Evolutionary conservation across 2,113 vertebrate genomes (phyloP).

Genomic region (Catharus bicknelli): DNA sequence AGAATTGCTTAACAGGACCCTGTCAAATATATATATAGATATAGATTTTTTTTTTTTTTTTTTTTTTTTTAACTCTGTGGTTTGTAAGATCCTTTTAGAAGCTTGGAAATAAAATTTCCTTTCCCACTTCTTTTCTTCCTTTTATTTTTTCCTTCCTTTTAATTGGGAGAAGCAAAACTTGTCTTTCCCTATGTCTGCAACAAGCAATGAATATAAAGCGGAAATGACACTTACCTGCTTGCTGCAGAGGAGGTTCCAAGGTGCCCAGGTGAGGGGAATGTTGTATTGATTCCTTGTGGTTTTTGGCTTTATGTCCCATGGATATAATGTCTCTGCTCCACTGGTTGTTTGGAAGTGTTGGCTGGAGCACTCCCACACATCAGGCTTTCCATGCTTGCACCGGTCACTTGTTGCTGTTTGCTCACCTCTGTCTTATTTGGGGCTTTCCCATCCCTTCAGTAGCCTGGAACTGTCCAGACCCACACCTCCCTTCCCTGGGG

Average conservation of each 20-base stretch:
- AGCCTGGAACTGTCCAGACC: not conserved
- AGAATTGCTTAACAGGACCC: conserved; percentile 35
- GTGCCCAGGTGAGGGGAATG: not conserved
- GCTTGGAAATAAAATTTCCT: conserved; percentile 68
- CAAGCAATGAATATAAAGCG: not conserved
- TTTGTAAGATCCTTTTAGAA: conserved; percentile 60
- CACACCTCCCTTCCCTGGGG: not conserved
- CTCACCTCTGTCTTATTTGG: not conserved
- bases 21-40: conserved; percentile 34
- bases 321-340: not conserved
- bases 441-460: not conserved
- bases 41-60: not conserved
- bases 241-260: not conserved
- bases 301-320: not conserved
- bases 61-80: not conserved
- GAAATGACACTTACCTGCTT: not conserved
- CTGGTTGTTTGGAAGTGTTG: not conserved
- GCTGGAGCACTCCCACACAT: rapidly evolving
- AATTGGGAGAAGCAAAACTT: not conserved
- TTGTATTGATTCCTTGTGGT: not conserved
- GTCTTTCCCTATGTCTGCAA: not conserved
- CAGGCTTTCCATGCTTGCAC: not conserved
- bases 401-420: rapidly evolving
- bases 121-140: conserved; percentile 1
- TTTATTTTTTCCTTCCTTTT: not conserved